Evolutionary conservation across 2,888 invertebrate species (phyloP), one percentile per base, ranked within the genome.

Genomic region (Scelioninae gen. 1): DNA sequence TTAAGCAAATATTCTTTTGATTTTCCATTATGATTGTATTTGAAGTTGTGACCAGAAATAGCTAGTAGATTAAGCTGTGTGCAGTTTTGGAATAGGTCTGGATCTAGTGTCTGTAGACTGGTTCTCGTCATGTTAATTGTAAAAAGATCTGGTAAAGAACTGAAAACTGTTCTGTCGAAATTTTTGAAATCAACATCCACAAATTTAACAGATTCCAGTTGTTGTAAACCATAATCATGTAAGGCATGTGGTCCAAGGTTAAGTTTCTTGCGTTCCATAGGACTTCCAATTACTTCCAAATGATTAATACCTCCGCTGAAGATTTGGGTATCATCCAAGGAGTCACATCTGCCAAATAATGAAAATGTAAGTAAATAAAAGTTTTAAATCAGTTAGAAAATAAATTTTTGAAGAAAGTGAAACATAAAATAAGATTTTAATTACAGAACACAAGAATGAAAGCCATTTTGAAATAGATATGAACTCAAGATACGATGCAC

Each of bases 121-220:
- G 95, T 95, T 88, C 95, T 95, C 1, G 95, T 94, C 77, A 97
- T 93, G 87, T 95, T 95, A 0, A 96, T 94, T 16, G 95, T 94
- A 85, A 95, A 95, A 32, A 97, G 92, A 83, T 95, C 94, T 16
- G 94, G 93, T 65, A 96, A 93, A 5, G 94, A 95, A 82, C 94
- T 94, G 93, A 97, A 96, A 0, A 96, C 96, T 58, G 94, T 94
- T 16, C 94, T 94, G 86, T 95, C 94, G 85, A 96, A 93, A 72
- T 94, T 94, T 55, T 94, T 93, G 87, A 96, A 95, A 9, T 94
- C 94, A 80, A 95, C 95, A 90, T 96, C 95, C 65, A 94, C 94
- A 86, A 96, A 95, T 88, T 94, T 94, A 13, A 96, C 94, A 3
- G 95, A 94, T 29, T 95, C 94, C 43, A 96, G 93, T 86, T 94